Conservation (phyloP, 1,140 invertebrate species). For the Neelides sp. region DNA sequence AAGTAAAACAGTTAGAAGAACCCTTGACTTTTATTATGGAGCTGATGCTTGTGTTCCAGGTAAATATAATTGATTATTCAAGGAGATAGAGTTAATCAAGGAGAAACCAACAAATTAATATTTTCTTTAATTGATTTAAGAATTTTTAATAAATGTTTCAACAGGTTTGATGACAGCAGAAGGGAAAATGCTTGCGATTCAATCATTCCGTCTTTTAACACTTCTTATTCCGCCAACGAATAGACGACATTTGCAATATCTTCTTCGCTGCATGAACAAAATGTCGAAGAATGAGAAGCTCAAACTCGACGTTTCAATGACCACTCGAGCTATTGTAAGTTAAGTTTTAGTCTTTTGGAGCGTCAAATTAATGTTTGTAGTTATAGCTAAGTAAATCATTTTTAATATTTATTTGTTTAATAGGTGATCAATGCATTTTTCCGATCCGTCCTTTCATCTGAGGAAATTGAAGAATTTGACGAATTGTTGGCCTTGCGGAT, state of each 20-base stretch:
- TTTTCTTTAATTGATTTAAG: neutral
- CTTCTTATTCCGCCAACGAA: conserved; percentile 18
- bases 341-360: neutral
- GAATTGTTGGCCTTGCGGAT: conserved; percentile 26
- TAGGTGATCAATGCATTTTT: conserved; percentile 29
- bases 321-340: conserved; percentile 24
- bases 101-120: neutral
- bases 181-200: conserved; percentile 22
- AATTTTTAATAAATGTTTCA: too few relatives aligned
- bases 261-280: conserved; percentile 27
- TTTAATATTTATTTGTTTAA: neutral
- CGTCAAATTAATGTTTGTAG: neutral
- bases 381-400: conserved; percentile 2
- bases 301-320: conserved; percentile 25
- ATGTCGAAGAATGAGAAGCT: conserved; percentile 26
- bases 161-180: conserved; percentile 26
- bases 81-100: neutral
- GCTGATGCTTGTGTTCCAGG: conserved; percentile 25
- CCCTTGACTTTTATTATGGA: conserved; percentile 26
- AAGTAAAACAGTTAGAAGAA: conserved; percentile 23
- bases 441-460: conserved; percentile 10
- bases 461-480: conserved; percentile 19
- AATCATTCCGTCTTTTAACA: conserved; percentile 24
- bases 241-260: conserved; percentile 25
- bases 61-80: conserved; percentile 8